Conservation (phyloP, 2,888 invertebrate species). For the Machimus rusticus region DNA sequence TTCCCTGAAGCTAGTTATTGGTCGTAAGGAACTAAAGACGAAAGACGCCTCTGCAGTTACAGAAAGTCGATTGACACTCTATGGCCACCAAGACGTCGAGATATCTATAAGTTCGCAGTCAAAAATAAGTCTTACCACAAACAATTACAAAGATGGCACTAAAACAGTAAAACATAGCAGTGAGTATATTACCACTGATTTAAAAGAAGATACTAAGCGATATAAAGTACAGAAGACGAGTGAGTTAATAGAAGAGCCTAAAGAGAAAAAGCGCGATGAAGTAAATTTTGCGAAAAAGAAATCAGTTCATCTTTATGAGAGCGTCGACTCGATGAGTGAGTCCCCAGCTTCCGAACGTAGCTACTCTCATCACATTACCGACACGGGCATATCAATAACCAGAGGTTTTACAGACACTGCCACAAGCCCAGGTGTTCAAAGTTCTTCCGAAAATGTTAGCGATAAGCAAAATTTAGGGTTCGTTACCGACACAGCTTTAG, state of each 20-base stretch:
- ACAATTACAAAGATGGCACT: conserved; percentile 41
- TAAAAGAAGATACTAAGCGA: conserved; percentile 58
- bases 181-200: conserved; percentile 52
- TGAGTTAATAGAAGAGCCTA: conserved; percentile 50
- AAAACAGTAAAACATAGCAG: conserved; percentile 42
- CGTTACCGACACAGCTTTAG: conserved; percentile 63
- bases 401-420: conserved; percentile 64
- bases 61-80: conserved; percentile 65
- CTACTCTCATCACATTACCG: conserved; percentile 65
- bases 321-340: conserved; percentile 57
- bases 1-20: conserved; percentile 65
- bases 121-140: conserved; percentile 64
- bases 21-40: conserved; percentile 66
- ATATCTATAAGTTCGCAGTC: conserved; percentile 67
- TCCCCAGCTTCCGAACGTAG: conserved; percentile 65
- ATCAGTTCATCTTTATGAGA: conserved; percentile 65
- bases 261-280: conserved; percentile 64
- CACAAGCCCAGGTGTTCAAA: conserved; percentile 62
- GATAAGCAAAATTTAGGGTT: conserved; percentile 54
- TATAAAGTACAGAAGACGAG: conserved; percentile 42
- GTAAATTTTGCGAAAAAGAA: conserved; percentile 66
- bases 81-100: conserved; percentile 66
- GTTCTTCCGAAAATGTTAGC: conserved; percentile 53
- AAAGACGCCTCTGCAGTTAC: conserved; percentile 65
- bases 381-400: conserved; percentile 67